Percentiles rank a stretch among this genome's conserved stretches.
phyloP scores from a whole-genome alignment of 2,888 invertebrate species.

The Thera obeliscata region DNA sequence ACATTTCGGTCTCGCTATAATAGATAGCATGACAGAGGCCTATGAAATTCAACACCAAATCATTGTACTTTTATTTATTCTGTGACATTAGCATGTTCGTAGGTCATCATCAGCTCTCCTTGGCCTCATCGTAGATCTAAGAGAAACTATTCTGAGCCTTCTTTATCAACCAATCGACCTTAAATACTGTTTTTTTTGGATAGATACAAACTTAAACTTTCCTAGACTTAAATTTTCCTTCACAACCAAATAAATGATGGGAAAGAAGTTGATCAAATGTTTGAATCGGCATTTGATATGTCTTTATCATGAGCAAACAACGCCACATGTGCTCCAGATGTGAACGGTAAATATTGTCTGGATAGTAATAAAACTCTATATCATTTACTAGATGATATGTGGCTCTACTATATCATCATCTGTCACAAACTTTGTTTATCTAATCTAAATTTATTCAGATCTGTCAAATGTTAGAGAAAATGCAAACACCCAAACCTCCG shows the following conservation, averaged over 20 bases:
- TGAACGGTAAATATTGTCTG: slow-evolving; percentile 18
- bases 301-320: slow-evolving; percentile 13
- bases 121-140: not conserved
- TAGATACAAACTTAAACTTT: not conserved
- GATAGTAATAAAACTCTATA: not conserved
- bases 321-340: slow-evolving; percentile 18
- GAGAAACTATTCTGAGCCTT: too few relatives aligned
- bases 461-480: not conserved
- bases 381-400: not conserved
- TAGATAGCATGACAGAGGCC: not conserved
- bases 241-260: not conserved
- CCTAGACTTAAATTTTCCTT: not conserved
- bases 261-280: slow-evolving; percentile 10
- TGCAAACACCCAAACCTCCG: not conserved
- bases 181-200: too few relatives aligned
- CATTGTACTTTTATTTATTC: not conserved
- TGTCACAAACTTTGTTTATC: too few relatives aligned
- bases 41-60: not conserved
- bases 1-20: slow-evolving; percentile 3
- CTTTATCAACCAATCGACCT: too few relatives aligned
- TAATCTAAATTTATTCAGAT: not conserved
- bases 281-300: slow-evolving; percentile 7
- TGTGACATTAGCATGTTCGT: not conserved
- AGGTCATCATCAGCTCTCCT: not conserved
- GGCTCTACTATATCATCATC: not conserved